A percentile compares a stretch with the other conserved stretches of the same genome.
phyloP scores from a whole-genome alignment of 2,888 invertebrate species.

The Chironomus riparius region DNA sequence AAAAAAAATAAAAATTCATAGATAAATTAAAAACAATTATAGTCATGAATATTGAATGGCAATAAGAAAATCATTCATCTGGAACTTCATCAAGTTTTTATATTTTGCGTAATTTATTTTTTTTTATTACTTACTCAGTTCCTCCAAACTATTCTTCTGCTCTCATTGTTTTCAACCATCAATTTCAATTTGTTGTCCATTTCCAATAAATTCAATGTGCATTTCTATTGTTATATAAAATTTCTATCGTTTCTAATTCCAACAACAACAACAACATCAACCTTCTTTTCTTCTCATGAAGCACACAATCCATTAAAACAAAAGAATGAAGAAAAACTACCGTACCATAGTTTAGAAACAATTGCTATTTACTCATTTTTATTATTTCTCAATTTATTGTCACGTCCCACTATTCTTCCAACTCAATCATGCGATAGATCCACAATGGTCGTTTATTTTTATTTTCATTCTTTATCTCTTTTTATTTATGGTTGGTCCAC shows the following conservation, averaged over 20 bases:
- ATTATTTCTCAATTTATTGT: constrained; percentile 9
- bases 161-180: background rate
- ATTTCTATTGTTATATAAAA: background rate
- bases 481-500: background rate
- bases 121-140: background rate
- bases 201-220: background rate
- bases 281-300: too few species aligned
- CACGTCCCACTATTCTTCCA: constrained; percentile 21
- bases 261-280: too few species aligned
- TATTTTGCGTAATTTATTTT: constrained; percentile 2
- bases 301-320: background rate
- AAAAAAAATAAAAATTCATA: background rate
- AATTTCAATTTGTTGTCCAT: background rate
- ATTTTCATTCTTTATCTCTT: background rate
- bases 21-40: background rate
- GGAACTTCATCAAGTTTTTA: background rate
- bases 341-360: background rate
- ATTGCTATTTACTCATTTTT: background rate
- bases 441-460: background rate
- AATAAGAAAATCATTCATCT: constrained; percentile 4
- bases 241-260: too few species aligned
- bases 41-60: background rate
- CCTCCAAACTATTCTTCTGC: background rate
- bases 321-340: constrained; percentile 5
- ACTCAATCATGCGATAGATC: constrained; percentile 17